These are phyloP conservation scores for Aramus guarauna DNA, from an alignment of 2,113 vertebrate species.

Conservation along the genomic window DNA sequence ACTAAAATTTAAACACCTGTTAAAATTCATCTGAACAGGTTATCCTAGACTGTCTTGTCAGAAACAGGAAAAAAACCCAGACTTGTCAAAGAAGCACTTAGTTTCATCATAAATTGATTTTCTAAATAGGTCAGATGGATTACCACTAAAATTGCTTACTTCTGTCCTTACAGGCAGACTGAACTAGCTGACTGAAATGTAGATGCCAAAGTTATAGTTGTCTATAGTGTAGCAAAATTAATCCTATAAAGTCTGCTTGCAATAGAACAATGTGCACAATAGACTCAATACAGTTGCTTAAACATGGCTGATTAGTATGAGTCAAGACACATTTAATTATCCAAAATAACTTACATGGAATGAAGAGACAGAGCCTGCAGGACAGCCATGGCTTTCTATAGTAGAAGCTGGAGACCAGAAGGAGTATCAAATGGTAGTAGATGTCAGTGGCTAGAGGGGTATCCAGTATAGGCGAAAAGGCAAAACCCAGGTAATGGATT, in stretches of 20 bases:
- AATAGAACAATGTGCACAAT: background rate
- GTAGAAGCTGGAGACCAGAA: background rate
- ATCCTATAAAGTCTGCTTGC: background rate
- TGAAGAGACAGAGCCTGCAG: background rate
- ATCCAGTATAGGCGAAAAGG: background rate
- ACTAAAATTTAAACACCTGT: background rate
- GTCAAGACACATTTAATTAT: background rate
- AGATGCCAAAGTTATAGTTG: background rate
- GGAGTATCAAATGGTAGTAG: background rate
- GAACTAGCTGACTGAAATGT: background rate
- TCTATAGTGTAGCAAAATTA: background rate
- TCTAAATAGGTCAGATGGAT: background rate
- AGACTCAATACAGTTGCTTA: background rate
- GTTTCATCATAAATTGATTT: background rate
- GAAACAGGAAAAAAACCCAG: background rate
- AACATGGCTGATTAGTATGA: accelerated
- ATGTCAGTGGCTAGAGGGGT: background rate
- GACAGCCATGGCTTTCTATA: background rate
- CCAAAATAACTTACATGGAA: background rate
- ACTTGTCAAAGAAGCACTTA: background rate
- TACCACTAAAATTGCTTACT: background rate
- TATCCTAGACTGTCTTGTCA: background rate
- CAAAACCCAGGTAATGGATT: background rate
- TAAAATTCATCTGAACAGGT: background rate
- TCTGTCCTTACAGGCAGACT: background rate